phyloP scores from a whole-genome alignment of 2,888 invertebrate species.

The Scelioninae gen. 1 region DNA sequence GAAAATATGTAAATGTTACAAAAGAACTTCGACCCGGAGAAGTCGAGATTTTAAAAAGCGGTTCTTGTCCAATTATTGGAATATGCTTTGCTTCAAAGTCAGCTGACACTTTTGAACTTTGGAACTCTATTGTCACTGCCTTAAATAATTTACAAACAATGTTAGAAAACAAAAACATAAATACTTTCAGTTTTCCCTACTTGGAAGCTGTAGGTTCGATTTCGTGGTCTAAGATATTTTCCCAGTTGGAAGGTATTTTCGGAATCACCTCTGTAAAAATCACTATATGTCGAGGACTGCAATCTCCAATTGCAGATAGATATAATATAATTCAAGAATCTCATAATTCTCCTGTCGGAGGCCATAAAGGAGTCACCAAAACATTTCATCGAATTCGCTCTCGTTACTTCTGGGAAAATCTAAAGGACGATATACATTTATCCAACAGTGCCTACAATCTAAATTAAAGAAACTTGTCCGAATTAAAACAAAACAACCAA shows the following conservation, averaged over 20 bases:
- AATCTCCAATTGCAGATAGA: not conserved
- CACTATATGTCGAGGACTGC: not conserved
- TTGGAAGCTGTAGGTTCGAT: not conserved
- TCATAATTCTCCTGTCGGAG: no score
- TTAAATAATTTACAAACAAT: not conserved
- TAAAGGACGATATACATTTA: no score
- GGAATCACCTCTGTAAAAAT: not conserved
- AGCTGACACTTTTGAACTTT: not conserved
- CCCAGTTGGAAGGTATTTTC: not conserved
- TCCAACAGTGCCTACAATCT: no score
- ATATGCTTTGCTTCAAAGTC: constrained; percentile 2
- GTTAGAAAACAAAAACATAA: not conserved
- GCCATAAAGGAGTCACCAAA: no score
- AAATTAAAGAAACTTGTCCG: constrained; percentile 28
- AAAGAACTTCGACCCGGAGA: not conserved
- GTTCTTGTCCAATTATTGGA: not conserved
- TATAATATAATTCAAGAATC: constrained; percentile 20
- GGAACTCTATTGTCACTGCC: not conserved
- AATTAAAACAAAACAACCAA: not conserved
- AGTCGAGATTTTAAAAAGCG: not conserved
- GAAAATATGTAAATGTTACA: not conserved
- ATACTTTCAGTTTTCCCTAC: constrained; percentile 9
- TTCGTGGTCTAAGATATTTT: not conserved
- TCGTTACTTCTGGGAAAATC: constrained; percentile 30
- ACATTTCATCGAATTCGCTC: constrained; percentile 25